Conservation (phyloP, 2,113 vertebrate species). For the Pygoscelis antarcticus region DNA sequence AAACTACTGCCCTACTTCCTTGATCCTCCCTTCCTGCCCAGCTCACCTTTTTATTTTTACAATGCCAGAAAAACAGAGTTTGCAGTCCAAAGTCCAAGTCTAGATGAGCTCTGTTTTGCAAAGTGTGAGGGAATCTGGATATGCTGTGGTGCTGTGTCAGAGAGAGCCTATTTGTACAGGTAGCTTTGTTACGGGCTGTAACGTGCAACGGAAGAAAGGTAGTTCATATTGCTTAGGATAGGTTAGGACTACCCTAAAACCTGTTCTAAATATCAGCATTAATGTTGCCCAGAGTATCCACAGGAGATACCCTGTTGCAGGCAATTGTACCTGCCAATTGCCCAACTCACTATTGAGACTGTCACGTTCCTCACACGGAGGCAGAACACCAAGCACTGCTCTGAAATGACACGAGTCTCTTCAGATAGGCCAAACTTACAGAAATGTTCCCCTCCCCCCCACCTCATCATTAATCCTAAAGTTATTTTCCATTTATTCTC, state of each 20-base stretch:
- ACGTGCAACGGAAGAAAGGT: background rate
- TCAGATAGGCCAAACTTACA: background rate
- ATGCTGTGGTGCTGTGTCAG: background rate
- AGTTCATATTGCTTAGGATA: background rate
- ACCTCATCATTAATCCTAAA: background rate
- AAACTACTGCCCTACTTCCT: background rate
- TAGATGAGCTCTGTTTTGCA: background rate
- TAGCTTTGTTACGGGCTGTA: background rate
- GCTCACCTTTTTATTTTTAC: background rate
- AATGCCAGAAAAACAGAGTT: background rate
- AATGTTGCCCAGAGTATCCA: rapidly evolving
- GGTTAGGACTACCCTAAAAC: background rate
- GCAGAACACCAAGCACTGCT: background rate
- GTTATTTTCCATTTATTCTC: background rate
- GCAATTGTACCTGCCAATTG: background rate
- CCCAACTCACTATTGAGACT: background rate
- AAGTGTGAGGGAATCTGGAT: background rate
- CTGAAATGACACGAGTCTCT: background rate
- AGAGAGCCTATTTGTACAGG: background rate
- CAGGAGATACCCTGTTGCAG: background rate
- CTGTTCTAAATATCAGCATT: background rate
- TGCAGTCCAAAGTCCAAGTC: background rate
- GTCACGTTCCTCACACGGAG: background rate
- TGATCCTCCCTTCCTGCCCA: background rate
- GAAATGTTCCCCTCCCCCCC: rapidly evolving